These are phyloP conservation scores for Benitochromis conjunctus DNA, from an alignment of 2,113 vertebrate species.

Conservation along the genomic window DNA sequence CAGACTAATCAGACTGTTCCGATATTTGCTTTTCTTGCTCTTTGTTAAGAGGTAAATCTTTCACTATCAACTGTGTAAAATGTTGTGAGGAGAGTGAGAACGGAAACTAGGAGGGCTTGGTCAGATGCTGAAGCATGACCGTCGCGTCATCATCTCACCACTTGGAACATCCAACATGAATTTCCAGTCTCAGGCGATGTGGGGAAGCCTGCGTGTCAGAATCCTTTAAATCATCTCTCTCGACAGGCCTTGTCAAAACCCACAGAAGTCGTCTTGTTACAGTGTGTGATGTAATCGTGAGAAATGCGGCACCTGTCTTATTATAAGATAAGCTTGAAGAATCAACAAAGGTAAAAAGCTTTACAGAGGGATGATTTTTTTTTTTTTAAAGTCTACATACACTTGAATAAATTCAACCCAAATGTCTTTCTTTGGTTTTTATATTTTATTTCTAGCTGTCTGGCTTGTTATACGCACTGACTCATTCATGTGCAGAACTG, in stretches of 20 bases:
- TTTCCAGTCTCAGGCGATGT: not conserved
- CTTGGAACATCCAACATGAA: not conserved
- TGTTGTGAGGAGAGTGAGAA: not conserved
- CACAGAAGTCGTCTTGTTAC: not conserved
- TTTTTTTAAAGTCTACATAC: not conserved
- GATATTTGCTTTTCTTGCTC: not conserved
- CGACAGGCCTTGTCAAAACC: not conserved
- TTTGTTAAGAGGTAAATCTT: not conserved
- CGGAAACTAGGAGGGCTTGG: not conserved
- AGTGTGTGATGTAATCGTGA: slow-evolving; percentile 3
- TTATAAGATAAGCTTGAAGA: not conserved
- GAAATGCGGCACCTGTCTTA: slow-evolving; percentile 17
- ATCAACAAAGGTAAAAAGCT: not conserved
- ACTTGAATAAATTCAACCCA: not conserved
- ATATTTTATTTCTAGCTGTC: not conserved
- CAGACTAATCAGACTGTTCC: not conserved
- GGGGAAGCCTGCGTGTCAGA: not conserved
- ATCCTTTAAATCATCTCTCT: not conserved
- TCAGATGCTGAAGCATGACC: not conserved
- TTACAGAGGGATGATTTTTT: not conserved
- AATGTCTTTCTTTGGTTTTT: not conserved
- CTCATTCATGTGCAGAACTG: slow-evolving; percentile 2
- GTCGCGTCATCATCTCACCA: not conserved
- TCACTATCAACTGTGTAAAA: not conserved
- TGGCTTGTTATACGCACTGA: not conserved